Percentiles rank a stretch among this genome's conserved stretches.
phyloP scores from a whole-genome alignment of 2,888 invertebrate genomes.

The Aphrophora alni region DNA sequence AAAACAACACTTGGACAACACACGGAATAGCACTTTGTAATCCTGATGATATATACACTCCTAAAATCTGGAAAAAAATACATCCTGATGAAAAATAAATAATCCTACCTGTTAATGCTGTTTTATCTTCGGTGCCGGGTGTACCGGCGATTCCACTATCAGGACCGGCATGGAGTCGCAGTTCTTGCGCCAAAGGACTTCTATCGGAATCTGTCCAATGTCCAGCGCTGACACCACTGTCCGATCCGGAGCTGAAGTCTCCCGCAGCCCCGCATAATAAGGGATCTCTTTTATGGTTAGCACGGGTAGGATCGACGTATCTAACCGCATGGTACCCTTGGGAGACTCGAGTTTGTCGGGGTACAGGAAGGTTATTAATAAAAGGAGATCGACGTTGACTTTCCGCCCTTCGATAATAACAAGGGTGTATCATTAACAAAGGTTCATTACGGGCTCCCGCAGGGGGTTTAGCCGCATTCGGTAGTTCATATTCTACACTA shows the following conservation, averaged over 20 bases:
- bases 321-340: conserved; percentile 10
- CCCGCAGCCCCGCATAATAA: conserved; percentile 20
- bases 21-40: neutral
- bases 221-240: conserved; percentile 28
- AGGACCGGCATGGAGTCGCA: conserved; percentile 29
- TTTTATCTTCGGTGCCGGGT: conserved; percentile 23
- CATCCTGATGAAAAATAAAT: neutral
- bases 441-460: conserved; percentile 83
- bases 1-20: neutral
- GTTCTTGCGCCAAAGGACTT: conserved; percentile 11
- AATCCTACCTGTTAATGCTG: conserved; percentile 20
- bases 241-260: conserved; percentile 16
- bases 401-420: conserved; percentile 87
- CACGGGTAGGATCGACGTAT: conserved; percentile 15
- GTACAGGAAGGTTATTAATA: conserved; percentile 80
- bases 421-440: conserved; percentile 88
- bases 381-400: conserved; percentile 82
- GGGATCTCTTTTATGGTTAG: conserved; percentile 21
- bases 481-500: conserved; percentile 90
- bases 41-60: neutral
- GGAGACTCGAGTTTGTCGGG: conserved; percentile 54
- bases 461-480: conserved; percentile 87
- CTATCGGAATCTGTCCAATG: conserved; percentile 29
- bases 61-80: neutral
- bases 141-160: conserved; percentile 30